Evolutionary conservation across 2,888 invertebrate species (phyloP).

Genomic region (Erynnis tages): DNA sequence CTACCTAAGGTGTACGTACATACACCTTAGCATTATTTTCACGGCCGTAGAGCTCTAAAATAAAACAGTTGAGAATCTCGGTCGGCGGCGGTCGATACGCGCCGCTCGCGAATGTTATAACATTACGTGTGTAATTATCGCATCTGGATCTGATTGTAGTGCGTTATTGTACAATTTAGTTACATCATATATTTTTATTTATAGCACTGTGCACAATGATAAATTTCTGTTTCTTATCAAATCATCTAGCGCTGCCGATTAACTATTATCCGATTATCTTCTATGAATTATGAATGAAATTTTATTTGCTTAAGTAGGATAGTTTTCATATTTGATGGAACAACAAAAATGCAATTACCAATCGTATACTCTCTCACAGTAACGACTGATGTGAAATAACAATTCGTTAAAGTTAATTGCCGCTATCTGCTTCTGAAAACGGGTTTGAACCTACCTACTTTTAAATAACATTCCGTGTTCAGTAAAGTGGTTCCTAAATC

Average conservation of each 20-base stretch:
- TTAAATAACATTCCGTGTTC: constrained; percentile 20
- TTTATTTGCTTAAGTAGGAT: not conserved
- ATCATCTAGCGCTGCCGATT: not conserved
- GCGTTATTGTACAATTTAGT: constrained; percentile 10
- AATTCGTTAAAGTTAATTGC: constrained; percentile 56
- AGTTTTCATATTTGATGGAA: not conserved
- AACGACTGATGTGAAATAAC: constrained; percentile 37
- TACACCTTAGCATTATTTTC: constrained; percentile 67
- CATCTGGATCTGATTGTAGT: constrained; percentile 31
- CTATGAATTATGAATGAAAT: not conserved
- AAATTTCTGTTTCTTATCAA: not conserved
- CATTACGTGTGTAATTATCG: constrained; percentile 53
- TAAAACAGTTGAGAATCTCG: constrained; percentile 75
- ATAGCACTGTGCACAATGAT: not conserved
- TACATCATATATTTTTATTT: constrained; percentile 1
- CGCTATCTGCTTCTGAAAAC: constrained; percentile 67
- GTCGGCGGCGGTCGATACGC: constrained; percentile 61
- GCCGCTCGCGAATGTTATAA: constrained; percentile 46
- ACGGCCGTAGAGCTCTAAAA: constrained; percentile 72
- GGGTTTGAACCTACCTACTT: constrained; percentile 53
- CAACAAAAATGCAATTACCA: constrained; percentile 1
- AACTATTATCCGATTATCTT: too few relatives aligned
- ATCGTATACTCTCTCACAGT: not conserved
- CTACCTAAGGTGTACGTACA: constrained; percentile 39
- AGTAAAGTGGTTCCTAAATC: constrained; percentile 45